Conservation (phyloP, 2,113 vertebrate genomes). For the Zeus faber region DNA sequence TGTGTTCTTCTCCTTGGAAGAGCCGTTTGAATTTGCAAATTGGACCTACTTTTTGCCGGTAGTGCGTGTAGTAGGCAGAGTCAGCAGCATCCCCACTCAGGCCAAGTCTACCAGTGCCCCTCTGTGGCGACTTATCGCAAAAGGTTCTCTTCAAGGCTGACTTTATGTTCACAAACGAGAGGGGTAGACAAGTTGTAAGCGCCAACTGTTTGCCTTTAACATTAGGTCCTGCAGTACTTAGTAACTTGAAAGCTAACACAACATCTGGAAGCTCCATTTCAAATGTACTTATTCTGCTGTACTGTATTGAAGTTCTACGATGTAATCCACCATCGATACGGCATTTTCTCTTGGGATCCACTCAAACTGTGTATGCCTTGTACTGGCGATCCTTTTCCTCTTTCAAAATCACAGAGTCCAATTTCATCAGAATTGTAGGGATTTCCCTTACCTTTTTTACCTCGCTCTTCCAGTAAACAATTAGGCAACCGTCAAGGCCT, state of each 20-base stretch:
- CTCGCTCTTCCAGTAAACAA: conserved; percentile 6
- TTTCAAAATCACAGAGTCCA: conserved; percentile 15
- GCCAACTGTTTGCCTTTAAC: conserved; percentile 22
- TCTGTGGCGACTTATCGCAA: not conserved
- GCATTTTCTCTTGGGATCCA: not conserved
- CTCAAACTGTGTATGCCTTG: conserved; percentile 10
- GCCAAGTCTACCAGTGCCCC: not conserved
- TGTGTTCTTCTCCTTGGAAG: too few relatives aligned
- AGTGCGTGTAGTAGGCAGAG: too few relatives aligned
- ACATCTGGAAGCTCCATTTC: conserved; percentile 16
- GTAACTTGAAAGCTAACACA: conserved; percentile 22
- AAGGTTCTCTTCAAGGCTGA: conserved; percentile 9
- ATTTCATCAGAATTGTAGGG: not conserved
- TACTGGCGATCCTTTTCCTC: conserved; percentile 10
- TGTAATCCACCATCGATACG: not conserved
- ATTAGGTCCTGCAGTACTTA: conserved; percentile 3
- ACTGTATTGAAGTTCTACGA: too few relatives aligned
- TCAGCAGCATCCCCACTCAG: not conserved
- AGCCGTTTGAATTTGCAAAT: too few relatives aligned
- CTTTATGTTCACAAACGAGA: conserved; percentile 1
- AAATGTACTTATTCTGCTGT: too few relatives aligned
- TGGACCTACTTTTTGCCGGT: too few relatives aligned
- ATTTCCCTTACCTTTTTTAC: conserved; percentile 9
- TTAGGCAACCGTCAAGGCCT: conserved; percentile 9
- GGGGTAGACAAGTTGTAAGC: not conserved